These are phyloP conservation scores for Danio aesculapii DNA, from an alignment of 2,797 vertebrate genomes.

Conservation along the genomic window DNA sequence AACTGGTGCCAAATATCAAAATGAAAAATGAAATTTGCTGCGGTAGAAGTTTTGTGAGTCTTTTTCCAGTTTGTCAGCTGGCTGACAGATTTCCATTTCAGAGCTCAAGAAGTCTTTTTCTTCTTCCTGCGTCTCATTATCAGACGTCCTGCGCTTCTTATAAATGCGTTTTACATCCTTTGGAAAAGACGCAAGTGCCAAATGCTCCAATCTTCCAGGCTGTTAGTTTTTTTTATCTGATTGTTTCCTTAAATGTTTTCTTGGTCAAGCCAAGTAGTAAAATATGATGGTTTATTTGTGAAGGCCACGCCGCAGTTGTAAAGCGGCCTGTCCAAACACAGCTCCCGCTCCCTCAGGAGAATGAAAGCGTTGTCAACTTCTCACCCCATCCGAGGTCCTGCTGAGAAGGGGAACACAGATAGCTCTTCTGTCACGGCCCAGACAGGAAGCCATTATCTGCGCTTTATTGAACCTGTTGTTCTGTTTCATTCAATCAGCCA, in stretches of 20 bases:
- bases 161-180: constrained; percentile 25
- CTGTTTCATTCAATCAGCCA: constrained; percentile 53
- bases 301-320: constrained; percentile 52
- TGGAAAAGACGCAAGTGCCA: constrained; percentile 30
- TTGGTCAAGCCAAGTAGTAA: constrained; percentile 56
- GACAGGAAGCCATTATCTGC: constrained; percentile 62
- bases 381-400: constrained; percentile 41
- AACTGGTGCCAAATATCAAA: too few relatives aligned
- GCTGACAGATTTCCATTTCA: constrained; percentile 10
- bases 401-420: constrained; percentile 51
- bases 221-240: constrained; percentile 57
- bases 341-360: constrained; percentile 34
- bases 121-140: constrained; percentile 1
- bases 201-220: constrained; percentile 35
- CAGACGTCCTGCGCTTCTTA: constrained; percentile 20
- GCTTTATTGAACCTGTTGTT: constrained; percentile 63
- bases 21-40: too few relatives aligned
- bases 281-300: constrained; percentile 58
- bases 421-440: constrained; percentile 53
- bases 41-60: too few relatives aligned
- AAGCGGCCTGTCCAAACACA: constrained; percentile 60
- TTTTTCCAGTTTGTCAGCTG: constrained; percentile 13
- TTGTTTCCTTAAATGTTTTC: constrained; percentile 59
- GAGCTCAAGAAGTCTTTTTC: constrained; percentile 23
- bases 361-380: constrained; percentile 48